Percentiles rank a stretch among this genome's conserved stretches.
Evolutionary conservation across 2,797 vertebrate species (phyloP).

Genomic region (Gymnothorax reevesii): DNA sequence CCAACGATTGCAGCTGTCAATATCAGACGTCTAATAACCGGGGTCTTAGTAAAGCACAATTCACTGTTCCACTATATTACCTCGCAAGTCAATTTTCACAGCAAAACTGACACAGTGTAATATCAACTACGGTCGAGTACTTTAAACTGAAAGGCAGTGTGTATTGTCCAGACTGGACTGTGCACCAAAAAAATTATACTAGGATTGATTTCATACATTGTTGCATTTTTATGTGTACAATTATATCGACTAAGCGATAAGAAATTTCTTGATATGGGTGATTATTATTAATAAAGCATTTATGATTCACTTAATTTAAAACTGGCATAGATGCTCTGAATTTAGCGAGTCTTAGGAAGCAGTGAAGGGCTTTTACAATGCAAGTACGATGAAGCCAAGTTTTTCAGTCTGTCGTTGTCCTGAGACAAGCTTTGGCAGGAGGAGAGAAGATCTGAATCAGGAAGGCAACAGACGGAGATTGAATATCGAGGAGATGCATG

Average conservation of each 20-base stretch:
- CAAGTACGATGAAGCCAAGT: slow-evolving; percentile 56
- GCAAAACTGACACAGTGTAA: not conserved
- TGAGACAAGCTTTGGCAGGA: slow-evolving; percentile 53
- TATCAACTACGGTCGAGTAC: not conserved
- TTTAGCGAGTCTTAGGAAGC: slow-evolving; percentile 46
- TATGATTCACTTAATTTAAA: not conserved
- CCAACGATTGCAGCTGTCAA: not conserved
- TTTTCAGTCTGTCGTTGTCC: slow-evolving; percentile 56
- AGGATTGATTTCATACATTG: not conserved
- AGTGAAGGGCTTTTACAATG: slow-evolving; percentile 59
- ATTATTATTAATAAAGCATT: not conserved
- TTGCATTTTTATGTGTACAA: not conserved
- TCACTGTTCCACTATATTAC: not conserved
- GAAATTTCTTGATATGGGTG: not conserved
- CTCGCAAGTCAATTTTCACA: not conserved
- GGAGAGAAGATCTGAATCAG: slow-evolving; percentile 46
- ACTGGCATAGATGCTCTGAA: not conserved
- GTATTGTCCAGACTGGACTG: not conserved
- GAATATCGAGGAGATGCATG: slow-evolving; percentile 42
- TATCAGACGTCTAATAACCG: not conserved
- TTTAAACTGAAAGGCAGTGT: not conserved
- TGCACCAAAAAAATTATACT: not conserved
- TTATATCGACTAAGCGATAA: not conserved
- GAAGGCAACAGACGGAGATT: slow-evolving; percentile 38
- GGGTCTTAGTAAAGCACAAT: not conserved